Conservation (phyloP, 2,113 vertebrate genomes). For the Amphilophus citrinellus region DNA sequence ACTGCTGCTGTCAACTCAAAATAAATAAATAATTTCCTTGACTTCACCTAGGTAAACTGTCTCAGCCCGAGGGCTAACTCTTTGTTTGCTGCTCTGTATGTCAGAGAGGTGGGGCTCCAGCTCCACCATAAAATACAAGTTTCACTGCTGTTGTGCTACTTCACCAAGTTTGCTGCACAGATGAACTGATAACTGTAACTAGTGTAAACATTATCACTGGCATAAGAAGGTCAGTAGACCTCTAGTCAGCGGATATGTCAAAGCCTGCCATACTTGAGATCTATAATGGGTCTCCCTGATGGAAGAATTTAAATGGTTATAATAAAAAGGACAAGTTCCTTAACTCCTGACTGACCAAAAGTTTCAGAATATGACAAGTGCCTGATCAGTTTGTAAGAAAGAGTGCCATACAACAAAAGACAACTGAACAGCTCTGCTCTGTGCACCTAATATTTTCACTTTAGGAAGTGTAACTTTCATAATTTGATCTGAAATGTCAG, state of each 20-base stretch:
- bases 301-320: not conserved
- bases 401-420: not conserved
- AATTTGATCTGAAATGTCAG: not conserved
- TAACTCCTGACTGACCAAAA: not conserved
- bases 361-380: not conserved
- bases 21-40: not conserved
- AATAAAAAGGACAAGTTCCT: not conserved
- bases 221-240: not conserved
- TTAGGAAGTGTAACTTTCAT: constrained; percentile 9
- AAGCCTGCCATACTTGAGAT: not conserved
- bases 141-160: not conserved
- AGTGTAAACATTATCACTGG: not conserved
- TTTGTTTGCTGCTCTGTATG: not conserved
- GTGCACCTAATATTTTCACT: not conserved
- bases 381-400: not conserved
- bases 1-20: not conserved
- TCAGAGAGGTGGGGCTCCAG: not conserved
- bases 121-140: not conserved
- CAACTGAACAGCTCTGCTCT: not conserved
- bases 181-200: not conserved
- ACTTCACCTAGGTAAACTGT: not conserved
- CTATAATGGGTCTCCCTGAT: not conserved
- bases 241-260: not conserved
- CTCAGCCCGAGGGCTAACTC: not conserved
- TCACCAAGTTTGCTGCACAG: not conserved